Percentiles rank a stretch among this genome's conserved stretches.
Evolutionary conservation across 2,113 vertebrate species (phyloP).

Genomic region (Calonectris borealis): DNA sequence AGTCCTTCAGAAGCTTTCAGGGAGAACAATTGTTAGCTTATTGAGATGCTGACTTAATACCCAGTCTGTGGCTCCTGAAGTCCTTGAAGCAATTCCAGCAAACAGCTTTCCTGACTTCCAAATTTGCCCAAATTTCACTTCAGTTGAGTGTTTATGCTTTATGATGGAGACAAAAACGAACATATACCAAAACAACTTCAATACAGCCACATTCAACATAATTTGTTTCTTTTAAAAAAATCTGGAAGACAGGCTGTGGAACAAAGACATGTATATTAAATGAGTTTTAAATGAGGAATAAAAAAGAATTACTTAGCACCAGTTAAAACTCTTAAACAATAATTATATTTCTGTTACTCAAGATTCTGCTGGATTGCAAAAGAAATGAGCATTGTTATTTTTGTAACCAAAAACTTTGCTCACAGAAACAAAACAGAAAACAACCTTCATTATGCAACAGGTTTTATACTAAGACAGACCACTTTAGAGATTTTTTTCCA

Average conservation of each 20-base stretch:
- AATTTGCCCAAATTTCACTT: neutral
- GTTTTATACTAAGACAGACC: neutral
- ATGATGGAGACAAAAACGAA: neutral
- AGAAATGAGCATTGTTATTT: neutral
- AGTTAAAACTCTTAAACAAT: neutral
- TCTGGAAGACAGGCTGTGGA: neutral
- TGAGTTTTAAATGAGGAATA: neutral
- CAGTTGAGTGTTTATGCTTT: neutral
- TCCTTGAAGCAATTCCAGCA: neutral
- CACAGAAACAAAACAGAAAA: neutral
- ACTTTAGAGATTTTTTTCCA: neutral
- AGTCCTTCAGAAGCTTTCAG: neutral
- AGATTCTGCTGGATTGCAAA: neutral
- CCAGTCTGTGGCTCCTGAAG: neutral
- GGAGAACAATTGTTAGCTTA: neutral
- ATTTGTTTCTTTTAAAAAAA: neutral
- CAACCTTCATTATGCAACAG: neutral
- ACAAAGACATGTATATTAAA: neutral
- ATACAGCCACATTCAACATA: neutral
- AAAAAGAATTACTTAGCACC: neutral
- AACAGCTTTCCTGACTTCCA: neutral
- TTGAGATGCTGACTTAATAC: neutral
- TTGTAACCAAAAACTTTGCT: neutral
- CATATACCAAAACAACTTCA: neutral
- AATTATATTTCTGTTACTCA: neutral